phyloP scores from a whole-genome alignment of 2,797 vertebrate species.

The Siniperca scherzeri region DNA sequence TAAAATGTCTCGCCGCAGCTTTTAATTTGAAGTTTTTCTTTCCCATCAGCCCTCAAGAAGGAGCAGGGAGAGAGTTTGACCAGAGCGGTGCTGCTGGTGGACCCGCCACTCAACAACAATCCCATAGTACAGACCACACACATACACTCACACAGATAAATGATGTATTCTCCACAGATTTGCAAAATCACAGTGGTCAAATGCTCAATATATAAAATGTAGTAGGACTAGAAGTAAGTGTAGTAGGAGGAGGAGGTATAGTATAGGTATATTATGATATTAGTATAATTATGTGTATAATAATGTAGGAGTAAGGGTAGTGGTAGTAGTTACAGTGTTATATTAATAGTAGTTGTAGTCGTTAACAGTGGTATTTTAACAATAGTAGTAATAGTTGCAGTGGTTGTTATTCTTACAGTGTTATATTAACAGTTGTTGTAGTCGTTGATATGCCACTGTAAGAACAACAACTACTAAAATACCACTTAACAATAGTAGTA shows the following conservation, averaged over 20 bases:
- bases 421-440: too few relatives aligned
- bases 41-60: slow-evolving; percentile 42
- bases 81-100: slow-evolving; percentile 59
- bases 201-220: too few relatives aligned
- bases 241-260: too few relatives aligned
- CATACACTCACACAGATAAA: slow-evolving; percentile 1
- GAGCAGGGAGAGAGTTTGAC: slow-evolving; percentile 35
- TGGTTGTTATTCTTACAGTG: background rate
- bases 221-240: too few relatives aligned
- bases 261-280: too few relatives aligned
- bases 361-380: background rate
- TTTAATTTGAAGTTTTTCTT: background rate
- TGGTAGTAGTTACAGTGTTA: background rate
- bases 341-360: background rate
- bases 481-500: too few relatives aligned
- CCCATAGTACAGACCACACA: slow-evolving; percentile 56
- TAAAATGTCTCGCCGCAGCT: background rate
- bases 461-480: too few relatives aligned
- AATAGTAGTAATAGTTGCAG: background rate
- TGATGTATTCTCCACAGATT: background rate
- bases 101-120: slow-evolving; percentile 58
- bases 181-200: too few relatives aligned
- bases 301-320: background rate
- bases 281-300: too few relatives aligned
- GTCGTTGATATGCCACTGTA: too few relatives aligned